Percentiles rank a stretch among this genome's conserved stretches.
phyloP scores from a whole-genome alignment of 2,888 invertebrate species.

The Hydriomena furcata region DNA sequence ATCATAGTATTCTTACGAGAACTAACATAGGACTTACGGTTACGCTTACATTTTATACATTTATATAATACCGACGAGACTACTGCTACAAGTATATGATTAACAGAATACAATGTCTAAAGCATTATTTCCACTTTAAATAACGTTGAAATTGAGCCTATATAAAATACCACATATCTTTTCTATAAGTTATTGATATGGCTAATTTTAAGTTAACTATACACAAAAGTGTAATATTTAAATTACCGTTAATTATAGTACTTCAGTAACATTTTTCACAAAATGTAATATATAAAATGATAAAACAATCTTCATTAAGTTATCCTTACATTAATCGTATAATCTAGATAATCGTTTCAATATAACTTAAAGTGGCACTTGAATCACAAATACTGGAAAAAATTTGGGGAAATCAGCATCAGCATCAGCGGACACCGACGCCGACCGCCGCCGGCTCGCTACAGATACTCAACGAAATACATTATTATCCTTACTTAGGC shows the following conservation, averaged over 20 bases:
- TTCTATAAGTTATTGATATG: slow-evolving; percentile 84
- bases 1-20: slow-evolving; percentile 77
- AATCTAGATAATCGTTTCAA: slow-evolving; percentile 85
- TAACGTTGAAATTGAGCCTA: slow-evolving; percentile 84
- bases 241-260: slow-evolving; percentile 83
- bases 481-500: slow-evolving; percentile 79
- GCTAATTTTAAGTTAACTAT: slow-evolving; percentile 84
- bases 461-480: slow-evolving; percentile 71
- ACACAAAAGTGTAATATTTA: slow-evolving; percentile 84
- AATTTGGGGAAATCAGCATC: slow-evolving; percentile 84
- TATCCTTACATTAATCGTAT: slow-evolving; percentile 84
- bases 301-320: slow-evolving; percentile 85
- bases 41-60: slow-evolving; percentile 71
- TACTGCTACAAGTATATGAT: slow-evolving; percentile 82
- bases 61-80: slow-evolving; percentile 81
- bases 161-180: slow-evolving; percentile 84
- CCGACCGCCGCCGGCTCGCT: slow-evolving; percentile 63
- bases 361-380: slow-evolving; percentile 91
- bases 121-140: slow-evolving; percentile 83
- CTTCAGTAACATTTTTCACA: slow-evolving; percentile 82
- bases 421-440: slow-evolving; percentile 53
- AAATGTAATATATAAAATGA: slow-evolving; percentile 84
- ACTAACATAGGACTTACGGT: slow-evolving; percentile 70
- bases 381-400: slow-evolving; percentile 90
- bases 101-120: slow-evolving; percentile 80